Evolutionary conservation across 2,888 invertebrate species (phyloP), one percentile per base, ranked within the genome.

Genomic region (Ischnura elegans): DNA sequence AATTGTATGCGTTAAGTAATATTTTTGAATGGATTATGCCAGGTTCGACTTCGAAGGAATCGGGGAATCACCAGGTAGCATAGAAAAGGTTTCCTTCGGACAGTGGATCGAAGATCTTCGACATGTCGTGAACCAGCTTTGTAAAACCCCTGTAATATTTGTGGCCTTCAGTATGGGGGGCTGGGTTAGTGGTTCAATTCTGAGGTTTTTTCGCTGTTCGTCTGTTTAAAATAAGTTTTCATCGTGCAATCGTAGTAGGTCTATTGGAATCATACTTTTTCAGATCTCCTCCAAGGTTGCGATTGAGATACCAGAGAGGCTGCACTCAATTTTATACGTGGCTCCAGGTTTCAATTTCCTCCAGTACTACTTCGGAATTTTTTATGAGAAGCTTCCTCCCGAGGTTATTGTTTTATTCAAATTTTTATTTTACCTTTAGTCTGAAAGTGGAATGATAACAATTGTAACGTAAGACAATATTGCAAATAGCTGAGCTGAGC

Each of bases 91-190:
- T n/a, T 47, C 42, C 29, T 93, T 94, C 21, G 94, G 93, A 13
- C 93, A 94, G 0, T 94, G 94, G 94, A 85, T 94, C 25, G 94
- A 94, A 43, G 86, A 94, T 43, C 45, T 94, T 51, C 43, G 66
- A 43, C 45, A 86, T 46, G 61, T 94, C 2, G 85, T 94, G 0
- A 42, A 93, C 10, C 13, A 94, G 0, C 21, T 94, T 10, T 93
- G 85, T 21, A 29, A 66, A 43, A 84, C 93, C 0, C 85, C 93
- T 2, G 93, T 87, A 13, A 13, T 94, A 45, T 61, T 55, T 25
- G 87, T 94, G 10, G 87, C 93, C n/a, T 94, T 86, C 29, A 94
- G 94, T 46, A 94, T 94, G 94, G 94, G 94, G n/a, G 94, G 94
- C 86, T 94, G 94, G 94, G 94, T 94, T 21, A 66, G 93, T 61